Evolutionary conservation across 2,113 vertebrate genomes (phyloP).

Genomic region (Baryphthengus martii): DNA sequence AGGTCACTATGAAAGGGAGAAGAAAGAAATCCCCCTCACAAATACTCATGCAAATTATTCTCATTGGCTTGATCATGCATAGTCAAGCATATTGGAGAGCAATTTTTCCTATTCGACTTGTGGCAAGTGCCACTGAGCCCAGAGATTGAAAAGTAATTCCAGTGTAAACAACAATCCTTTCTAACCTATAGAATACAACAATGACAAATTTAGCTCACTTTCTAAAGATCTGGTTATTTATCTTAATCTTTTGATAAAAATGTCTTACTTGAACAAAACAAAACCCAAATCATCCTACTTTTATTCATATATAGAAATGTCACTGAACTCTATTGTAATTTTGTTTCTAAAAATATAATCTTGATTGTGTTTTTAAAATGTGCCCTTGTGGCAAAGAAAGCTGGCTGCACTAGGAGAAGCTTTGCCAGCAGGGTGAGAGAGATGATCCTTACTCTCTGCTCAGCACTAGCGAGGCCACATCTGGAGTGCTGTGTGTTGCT

Average conservation of each 20-base stretch:
- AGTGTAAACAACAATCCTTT: neutral
- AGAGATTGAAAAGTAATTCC: neutral
- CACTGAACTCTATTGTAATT: rapidly evolving
- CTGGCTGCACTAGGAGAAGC: neutral
- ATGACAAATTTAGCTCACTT: neutral
- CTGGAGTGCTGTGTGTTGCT: neutral
- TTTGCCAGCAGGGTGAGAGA: no score
- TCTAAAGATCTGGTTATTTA: neutral
- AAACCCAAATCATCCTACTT: rapidly evolving
- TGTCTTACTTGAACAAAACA: neutral
- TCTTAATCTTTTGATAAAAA: neutral
- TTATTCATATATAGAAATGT: neutral
- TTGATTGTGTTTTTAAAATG: neutral
- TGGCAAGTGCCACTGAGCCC: neutral
- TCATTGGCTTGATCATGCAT: neutral
- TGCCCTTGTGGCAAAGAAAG: rapidly evolving
- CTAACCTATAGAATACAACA: rapidly evolving
- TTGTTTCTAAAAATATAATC: neutral
- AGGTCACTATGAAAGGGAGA: neutral
- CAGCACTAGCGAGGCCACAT: neutral
- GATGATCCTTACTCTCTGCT: no score
- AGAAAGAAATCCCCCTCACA: rapidly evolving
- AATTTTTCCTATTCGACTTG: neutral
- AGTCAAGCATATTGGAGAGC: neutral
- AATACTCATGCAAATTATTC: neutral